Conservation (phyloP, 2,888 invertebrate species). For the Morpho helenor region DNA sequence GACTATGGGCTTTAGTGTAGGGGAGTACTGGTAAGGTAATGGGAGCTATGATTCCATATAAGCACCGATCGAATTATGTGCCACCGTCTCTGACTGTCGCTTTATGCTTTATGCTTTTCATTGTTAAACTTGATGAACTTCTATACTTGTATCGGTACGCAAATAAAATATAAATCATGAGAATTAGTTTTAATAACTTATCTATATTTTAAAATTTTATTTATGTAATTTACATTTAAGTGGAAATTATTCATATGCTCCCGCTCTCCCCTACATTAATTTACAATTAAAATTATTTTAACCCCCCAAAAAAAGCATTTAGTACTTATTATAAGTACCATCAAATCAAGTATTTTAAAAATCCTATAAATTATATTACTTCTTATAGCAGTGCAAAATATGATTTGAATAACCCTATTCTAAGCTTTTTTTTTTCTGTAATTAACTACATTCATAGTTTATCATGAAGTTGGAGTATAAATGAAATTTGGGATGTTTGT, state of each 20-base stretch:
- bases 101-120: slow-evolving; percentile 22
- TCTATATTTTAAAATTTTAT: too few species aligned
- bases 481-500: slow-evolving; percentile 18
- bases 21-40: slow-evolving; percentile 22
- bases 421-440: slow-evolving; percentile 19
- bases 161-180: background rate
- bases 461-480: slow-evolving; percentile 5
- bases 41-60: slow-evolving; percentile 19
- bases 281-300: slow-evolving; percentile 2
- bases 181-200: too few species aligned
- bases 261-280: slow-evolving; percentile 18
- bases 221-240: too few species aligned
- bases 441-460: slow-evolving; percentile 13
- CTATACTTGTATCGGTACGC: background rate
- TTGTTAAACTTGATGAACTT: slow-evolving; percentile 4
- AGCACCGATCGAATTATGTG: slow-evolving; percentile 2
- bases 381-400: slow-evolving; percentile 9
- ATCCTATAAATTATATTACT: too few species aligned
- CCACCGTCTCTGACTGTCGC: slow-evolving; percentile 21
- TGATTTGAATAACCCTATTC: slow-evolving; percentile 16
- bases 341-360: too few species aligned
- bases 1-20: slow-evolving; percentile 12
- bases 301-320: background rate
- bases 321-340: too few species aligned
- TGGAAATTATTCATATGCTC: background rate